These are phyloP conservation scores for Daboia siamensis DNA, from an alignment of 2,113 vertebrate genomes.

Conservation along the genomic window DNA sequence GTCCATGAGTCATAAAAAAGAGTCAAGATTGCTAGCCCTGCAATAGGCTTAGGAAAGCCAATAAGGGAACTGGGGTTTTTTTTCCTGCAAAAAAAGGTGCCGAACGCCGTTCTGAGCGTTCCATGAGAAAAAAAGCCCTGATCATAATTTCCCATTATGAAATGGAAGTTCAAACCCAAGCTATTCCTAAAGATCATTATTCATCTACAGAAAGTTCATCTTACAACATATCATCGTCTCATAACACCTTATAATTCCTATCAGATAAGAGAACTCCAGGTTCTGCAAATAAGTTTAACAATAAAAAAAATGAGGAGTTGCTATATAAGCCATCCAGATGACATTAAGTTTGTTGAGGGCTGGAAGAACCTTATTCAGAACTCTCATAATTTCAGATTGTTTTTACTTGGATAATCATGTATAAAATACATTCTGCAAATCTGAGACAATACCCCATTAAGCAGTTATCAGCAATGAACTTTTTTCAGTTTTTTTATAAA, in stretches of 20 bases:
- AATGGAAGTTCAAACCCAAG: background rate
- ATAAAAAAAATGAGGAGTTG: background rate
- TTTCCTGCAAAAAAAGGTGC: too few species aligned
- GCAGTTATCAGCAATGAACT: slow-evolving; percentile 17
- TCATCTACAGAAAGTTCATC: background rate
- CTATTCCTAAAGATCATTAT: background rate
- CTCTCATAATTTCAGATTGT: slow-evolving; percentile 17
- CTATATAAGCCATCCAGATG: background rate
- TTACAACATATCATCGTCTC: background rate
- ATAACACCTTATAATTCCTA: background rate
- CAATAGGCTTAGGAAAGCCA: too few species aligned
- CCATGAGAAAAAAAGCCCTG: too few species aligned
- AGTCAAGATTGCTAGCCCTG: too few species aligned
- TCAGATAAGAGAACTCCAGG: background rate
- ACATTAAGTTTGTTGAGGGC: background rate
- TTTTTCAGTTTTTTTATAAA: background rate
- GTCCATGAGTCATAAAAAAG: too few species aligned
- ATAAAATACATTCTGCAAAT: background rate
- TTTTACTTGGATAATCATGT: background rate
- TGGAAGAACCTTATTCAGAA: background rate
- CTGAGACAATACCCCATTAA: background rate
- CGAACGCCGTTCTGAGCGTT: too few species aligned
- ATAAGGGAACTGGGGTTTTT: too few species aligned
- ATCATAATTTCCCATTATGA: background rate
- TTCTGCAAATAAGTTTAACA: background rate